Evolutionary conservation across 2,797 vertebrate species (phyloP), one percentile per base, ranked within the genome.

Genomic region (Hipposideros larvatus): DNA sequence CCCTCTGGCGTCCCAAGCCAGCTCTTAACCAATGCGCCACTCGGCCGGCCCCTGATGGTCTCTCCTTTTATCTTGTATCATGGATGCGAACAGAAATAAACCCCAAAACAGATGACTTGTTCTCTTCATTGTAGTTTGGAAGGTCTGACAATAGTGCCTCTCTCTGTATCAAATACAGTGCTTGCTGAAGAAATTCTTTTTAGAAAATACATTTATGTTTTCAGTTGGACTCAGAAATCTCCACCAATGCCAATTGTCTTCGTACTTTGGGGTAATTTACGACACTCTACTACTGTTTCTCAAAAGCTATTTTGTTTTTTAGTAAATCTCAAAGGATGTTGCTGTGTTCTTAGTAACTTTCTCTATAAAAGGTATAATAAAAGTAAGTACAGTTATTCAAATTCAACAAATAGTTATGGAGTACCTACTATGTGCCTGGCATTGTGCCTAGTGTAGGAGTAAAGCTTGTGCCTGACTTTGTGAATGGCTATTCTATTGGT

Each of bases 121-220:
- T 83, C 66, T 87, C 37, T 63, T 28, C 21, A n/a, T 51, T 53
- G n/a, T 26, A 77, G 48, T 41, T 94, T 65, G 37, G 28, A 51
- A 71, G 34, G 22, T 86, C 48, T 79, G 68, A 92, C 13, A 80
- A 61, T 10, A 84, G 7, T 11, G 4, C n/a, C 46, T 59, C n/a
- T 91, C 63, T 88, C 77, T 80, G 34, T 63, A 83, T 86, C 65
- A 87, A 63, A 65, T 57, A 28, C 65, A 88, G 31, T 68, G 48
- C 66, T 77, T 28, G 5, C 19, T 65, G 77, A 73, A 90, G 85
- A 78, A 59, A 86, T 68, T 91, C 53, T 92, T 19, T 70, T 86
- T 95, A 92, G 63, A 83, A 87, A 94, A 86, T 16, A 55, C 22
- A 87, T 28, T 59, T 31, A 51, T 91, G 80, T 88, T 26, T 93